Evolutionary conservation across 2,113 vertebrate species (phyloP).

Genomic region (Hyla sarda): DNA sequence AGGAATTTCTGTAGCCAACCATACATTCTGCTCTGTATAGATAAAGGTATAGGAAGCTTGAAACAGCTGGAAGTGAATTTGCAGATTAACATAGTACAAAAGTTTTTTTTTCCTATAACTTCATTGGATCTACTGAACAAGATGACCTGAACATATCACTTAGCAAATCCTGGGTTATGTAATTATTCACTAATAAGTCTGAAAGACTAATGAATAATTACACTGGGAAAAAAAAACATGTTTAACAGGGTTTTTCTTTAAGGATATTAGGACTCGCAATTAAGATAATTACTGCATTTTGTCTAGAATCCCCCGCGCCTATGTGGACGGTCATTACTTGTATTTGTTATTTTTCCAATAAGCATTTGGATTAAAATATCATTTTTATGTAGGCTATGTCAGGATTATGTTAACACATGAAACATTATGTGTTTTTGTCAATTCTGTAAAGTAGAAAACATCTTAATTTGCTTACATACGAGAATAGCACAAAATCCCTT

Average conservation of each 20-base stretch:
- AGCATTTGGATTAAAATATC: slow-evolving; percentile 15
- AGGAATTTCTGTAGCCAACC: too few species aligned
- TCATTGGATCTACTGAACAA: neutral
- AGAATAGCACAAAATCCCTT: neutral
- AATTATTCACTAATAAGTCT: neutral
- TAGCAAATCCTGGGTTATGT: neutral
- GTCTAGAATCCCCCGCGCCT: neutral
- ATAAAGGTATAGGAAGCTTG: too few species aligned
- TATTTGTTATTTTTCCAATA: neutral
- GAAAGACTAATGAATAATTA: neutral
- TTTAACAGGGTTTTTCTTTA: neutral
- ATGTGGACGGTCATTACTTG: neutral
- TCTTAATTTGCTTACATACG: neutral
- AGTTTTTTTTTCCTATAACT: neutral
- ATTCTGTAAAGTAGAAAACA: neutral
- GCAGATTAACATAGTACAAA: too few species aligned
- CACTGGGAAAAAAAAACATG: neutral
- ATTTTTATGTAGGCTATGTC: slow-evolving; percentile 27
- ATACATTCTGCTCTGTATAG: too few species aligned
- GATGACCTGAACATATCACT: neutral
- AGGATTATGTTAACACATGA: slow-evolving; percentile 22
- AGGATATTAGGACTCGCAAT: neutral
- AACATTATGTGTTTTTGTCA: neutral
- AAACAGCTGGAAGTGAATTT: too few species aligned
- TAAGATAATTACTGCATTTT: neutral